These are phyloP conservation scores for Chaitophorus viminalis DNA, from an alignment of 2,888 invertebrate species.

Conservation along the genomic window DNA sequence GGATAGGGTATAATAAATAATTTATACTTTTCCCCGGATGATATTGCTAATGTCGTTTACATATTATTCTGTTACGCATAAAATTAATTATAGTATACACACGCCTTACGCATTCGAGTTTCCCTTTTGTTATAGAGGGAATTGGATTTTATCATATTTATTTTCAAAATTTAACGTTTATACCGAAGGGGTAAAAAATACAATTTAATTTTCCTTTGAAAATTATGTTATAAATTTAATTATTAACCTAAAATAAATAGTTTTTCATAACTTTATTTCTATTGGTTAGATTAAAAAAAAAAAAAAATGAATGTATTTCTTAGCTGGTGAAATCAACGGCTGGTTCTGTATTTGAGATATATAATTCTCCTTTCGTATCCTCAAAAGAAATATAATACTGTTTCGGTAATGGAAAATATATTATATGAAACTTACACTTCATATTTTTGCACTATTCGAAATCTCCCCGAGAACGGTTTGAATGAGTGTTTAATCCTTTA, in stretches of 20 bases:
- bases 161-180: background rate
- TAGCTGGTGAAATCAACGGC: background rate
- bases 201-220: background rate
- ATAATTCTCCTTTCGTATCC: background rate
- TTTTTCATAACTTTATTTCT: conserved; percentile 12
- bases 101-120: background rate
- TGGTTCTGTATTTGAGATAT: background rate
- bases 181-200: background rate
- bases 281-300: background rate
- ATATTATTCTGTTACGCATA: background rate
- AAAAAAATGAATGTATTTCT: background rate
- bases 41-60: background rate
- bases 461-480: conserved; percentile 7
- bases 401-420: conserved; percentile 10
- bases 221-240: conserved; percentile 7
- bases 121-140: background rate
- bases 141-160: background rate
- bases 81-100: background rate
- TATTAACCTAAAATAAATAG: background rate
- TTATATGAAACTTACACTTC: conserved; percentile 31
- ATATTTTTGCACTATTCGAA: conserved; percentile 24
- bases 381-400: background rate
- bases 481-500: conserved; percentile 42
- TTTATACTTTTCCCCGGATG: background rate
- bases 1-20: background rate